Evolutionary conservation across 2,888 invertebrate species (phyloP).

Genomic region (Xestobium rufovillosum): DNA sequence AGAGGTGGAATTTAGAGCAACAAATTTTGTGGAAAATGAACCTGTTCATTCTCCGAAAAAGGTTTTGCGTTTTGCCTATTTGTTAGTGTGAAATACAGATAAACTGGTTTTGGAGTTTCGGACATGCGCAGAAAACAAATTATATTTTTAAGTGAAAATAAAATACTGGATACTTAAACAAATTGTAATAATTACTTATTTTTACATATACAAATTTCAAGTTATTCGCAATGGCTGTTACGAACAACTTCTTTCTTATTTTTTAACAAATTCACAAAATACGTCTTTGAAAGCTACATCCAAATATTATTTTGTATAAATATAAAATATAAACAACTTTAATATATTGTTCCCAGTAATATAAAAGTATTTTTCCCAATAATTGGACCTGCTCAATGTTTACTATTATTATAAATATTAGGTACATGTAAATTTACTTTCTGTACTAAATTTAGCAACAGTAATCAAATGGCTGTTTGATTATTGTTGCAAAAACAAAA

Average conservation of each 20-base stretch:
- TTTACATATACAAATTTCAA: too few relatives aligned
- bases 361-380: neutral
- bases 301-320: slow-evolving; percentile 8
- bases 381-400: slow-evolving; percentile 1
- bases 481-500: slow-evolving; percentile 12
- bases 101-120: too few relatives aligned
- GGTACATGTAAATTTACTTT: neutral
- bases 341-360: neutral
- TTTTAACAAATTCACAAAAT: slow-evolving; percentile 16
- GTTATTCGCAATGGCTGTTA: slow-evolving; percentile 26
- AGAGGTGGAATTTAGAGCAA: too few relatives aligned
- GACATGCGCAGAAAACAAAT: too few relatives aligned
- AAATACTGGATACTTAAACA: too few relatives aligned
- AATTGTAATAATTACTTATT: too few relatives aligned
- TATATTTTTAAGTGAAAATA: too few relatives aligned
- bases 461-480: slow-evolving; percentile 39
- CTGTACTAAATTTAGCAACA: slow-evolving; percentile 21
- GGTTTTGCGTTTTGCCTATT: too few relatives aligned
- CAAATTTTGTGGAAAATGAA: too few relatives aligned
- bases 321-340: too few relatives aligned
- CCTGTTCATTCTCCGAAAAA: too few relatives aligned
- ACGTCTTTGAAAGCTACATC: slow-evolving; percentile 8
- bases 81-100: too few relatives aligned
- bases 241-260: slow-evolving; percentile 28
- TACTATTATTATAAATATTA: slow-evolving; percentile 2